Conservation (phyloP, 1,140 invertebrate species). For the Leptinotarsa undecemlineata region DNA sequence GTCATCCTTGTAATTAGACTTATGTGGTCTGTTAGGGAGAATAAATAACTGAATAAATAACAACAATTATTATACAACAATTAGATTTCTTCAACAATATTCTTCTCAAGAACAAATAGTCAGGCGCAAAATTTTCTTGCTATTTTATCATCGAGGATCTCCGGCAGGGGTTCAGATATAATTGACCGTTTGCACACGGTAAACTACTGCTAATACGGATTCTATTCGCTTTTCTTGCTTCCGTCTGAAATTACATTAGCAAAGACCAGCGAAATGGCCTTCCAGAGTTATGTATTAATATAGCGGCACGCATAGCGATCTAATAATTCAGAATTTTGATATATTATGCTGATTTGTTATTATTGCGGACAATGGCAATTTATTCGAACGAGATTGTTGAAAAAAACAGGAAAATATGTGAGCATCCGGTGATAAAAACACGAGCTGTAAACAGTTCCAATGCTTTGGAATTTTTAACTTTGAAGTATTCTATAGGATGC, state of each 20-base stretch:
- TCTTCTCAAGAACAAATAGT: too few species aligned
- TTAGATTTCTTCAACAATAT: too few species aligned
- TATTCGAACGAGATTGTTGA: background rate
- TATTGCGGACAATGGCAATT: conserved; percentile 12
- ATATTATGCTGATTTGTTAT: conserved; percentile 16
- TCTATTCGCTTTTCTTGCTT: conserved; percentile 1
- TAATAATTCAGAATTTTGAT: conserved; percentile 17
- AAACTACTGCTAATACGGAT: background rate
- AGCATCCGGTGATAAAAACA: conserved; percentile 15
- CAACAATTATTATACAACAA: too few species aligned
- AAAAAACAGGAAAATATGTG: background rate
- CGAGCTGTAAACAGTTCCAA: background rate
- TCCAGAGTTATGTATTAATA: conserved; percentile 7
- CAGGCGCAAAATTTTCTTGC: background rate
- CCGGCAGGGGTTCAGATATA: background rate
- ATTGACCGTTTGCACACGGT: conserved; percentile 4
- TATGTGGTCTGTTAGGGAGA: too few species aligned
- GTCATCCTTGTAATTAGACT: too few species aligned
- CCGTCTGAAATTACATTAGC: conserved; percentile 5
- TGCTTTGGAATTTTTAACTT: background rate
- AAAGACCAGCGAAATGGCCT: background rate
- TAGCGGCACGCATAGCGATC: background rate
- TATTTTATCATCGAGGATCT: background rate
- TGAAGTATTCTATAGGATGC: background rate
- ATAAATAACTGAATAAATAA: too few species aligned